These are phyloP conservation scores for Urocyon cinereoargenteus DNA, from an alignment of 2,797 vertebrate species.

Conservation along the genomic window DNA sequence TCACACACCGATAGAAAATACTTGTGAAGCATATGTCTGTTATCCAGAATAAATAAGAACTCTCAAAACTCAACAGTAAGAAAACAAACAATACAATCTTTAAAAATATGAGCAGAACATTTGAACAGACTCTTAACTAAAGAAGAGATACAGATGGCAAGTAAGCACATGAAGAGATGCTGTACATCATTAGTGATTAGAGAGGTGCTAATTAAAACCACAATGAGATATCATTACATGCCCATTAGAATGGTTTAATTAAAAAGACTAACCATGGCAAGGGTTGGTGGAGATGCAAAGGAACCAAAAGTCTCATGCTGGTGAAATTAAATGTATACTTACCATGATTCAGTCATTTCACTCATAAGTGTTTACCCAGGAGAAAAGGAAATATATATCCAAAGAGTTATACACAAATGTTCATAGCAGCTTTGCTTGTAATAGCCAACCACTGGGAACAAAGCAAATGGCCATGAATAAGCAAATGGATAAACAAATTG, in stretches of 20 bases:
- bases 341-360: not conserved
- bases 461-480: not conserved
- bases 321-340: not conserved
- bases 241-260: not conserved
- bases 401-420: not conserved
- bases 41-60: slow-evolving; percentile 22
- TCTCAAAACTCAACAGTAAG: slow-evolving; percentile 8
- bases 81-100: slow-evolving; percentile 1
- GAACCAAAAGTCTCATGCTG: not conserved
- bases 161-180: not conserved
- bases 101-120: not conserved
- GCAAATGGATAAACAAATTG: not conserved
- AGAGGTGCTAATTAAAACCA: slow-evolving; percentile 36
- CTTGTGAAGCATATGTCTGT: slow-evolving; percentile 18
- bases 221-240: not conserved
- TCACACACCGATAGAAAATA: not conserved
- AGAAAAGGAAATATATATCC: not conserved
- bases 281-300: not conserved
- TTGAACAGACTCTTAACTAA: not conserved
- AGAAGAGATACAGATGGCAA: not conserved
- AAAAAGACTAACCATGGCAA: not conserved
- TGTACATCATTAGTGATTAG: not conserved
- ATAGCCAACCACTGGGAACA: not conserved
- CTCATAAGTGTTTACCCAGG: not conserved
- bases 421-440: not conserved